Evolutionary conservation across 2,888 invertebrate species (phyloP).

Genomic region (Pardosa pseudoannulata): DNA sequence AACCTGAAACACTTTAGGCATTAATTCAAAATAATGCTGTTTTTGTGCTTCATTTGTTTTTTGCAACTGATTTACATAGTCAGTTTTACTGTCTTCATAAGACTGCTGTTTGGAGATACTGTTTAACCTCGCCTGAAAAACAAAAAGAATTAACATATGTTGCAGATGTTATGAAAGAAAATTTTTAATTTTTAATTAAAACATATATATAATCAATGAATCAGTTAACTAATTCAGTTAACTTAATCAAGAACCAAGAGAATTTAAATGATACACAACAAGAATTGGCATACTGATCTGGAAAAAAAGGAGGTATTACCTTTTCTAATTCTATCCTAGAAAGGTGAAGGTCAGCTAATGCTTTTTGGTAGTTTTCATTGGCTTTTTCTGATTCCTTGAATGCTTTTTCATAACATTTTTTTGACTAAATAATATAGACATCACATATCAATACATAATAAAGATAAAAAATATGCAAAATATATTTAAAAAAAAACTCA

Average conservation of each 20-base stretch:
- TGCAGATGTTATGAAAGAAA: too few relatives aligned
- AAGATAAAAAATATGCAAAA: background rate
- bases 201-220: too few relatives aligned
- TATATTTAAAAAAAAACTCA: background rate
- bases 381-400: slow-evolving; percentile 97
- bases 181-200: too few relatives aligned
- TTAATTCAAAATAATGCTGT: slow-evolving; percentile 78
- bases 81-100: slow-evolving; percentile 96
- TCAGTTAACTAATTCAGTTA: too few relatives aligned
- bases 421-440: slow-evolving; percentile 81
- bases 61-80: slow-evolving; percentile 96
- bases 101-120: slow-evolving; percentile 91
- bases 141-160: slow-evolving; percentile 15
- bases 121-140: slow-evolving; percentile 85
- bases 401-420: slow-evolving; percentile 95
- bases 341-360: slow-evolving; percentile 97
- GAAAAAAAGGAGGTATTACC: too few relatives aligned
- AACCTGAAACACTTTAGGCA: slow-evolving; percentile 79
- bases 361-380: slow-evolving; percentile 93
- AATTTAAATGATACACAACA: too few relatives aligned
- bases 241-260: too few relatives aligned
- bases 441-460: background rate
- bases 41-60: slow-evolving; percentile 93
- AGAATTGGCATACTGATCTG: too few relatives aligned
- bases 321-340: slow-evolving; percentile 96